Evolutionary conservation across 2,113 vertebrate genomes (phyloP).

Genomic region (Catharus fuscescens): DNA sequence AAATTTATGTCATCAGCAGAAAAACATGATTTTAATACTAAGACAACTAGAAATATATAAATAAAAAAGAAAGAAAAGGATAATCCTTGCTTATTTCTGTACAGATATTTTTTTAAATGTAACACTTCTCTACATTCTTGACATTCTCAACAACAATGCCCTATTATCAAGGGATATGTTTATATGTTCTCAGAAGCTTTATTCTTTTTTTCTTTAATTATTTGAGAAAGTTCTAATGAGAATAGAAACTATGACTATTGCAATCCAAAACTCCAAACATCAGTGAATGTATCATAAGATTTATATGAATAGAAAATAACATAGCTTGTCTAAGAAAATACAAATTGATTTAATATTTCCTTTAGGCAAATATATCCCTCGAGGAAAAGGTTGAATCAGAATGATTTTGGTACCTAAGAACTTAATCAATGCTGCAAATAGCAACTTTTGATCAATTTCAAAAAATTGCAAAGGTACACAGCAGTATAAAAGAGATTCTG

Average conservation of each 20-base stretch:
- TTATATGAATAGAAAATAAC: background rate
- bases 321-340: background rate
- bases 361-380: background rate
- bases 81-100: background rate
- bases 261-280: background rate
- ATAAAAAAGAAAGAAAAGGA: background rate
- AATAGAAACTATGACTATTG: background rate
- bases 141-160: background rate
- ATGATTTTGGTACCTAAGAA: constrained; percentile 44
- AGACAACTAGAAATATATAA: background rate
- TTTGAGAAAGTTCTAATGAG: background rate
- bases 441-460: constrained; percentile 71
- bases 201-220: background rate
- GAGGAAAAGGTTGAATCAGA: constrained; percentile 27
- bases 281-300: background rate
- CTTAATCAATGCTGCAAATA: constrained; percentile 45
- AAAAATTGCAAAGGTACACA: constrained; percentile 51
- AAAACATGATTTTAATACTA: background rate
- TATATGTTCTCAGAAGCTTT: background rate
- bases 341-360: background rate
- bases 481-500: constrained; percentile 55
- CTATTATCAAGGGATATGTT: background rate
- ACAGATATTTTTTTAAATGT: background rate
- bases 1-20: background rate
- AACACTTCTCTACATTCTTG: background rate